Conservation (phyloP, 2,888 invertebrate species). For the Electrophaes corylata region DNA sequence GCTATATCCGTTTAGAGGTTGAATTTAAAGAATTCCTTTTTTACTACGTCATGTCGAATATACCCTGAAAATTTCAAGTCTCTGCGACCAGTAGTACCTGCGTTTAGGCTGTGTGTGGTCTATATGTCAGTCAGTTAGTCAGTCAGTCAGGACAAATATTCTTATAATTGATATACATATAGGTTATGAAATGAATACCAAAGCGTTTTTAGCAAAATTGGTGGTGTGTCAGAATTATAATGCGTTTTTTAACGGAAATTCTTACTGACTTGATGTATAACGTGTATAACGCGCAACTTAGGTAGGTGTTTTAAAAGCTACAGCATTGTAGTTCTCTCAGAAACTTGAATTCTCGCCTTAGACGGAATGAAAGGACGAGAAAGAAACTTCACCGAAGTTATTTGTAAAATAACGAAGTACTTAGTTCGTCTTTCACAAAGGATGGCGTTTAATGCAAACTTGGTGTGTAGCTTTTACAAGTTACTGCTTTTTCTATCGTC, state of each 20-base stretch:
- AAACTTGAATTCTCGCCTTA: slow-evolving; percentile 45
- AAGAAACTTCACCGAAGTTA: slow-evolving; percentile 53
- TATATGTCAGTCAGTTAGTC: too few relatives aligned
- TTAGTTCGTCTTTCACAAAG: slow-evolving; percentile 49
- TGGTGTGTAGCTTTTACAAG: slow-evolving; percentile 43
- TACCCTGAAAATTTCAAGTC: too few relatives aligned
- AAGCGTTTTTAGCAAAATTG: background rate
- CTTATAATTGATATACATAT: too few relatives aligned
- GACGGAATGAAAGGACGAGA: slow-evolving; percentile 51
- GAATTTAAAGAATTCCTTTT: too few relatives aligned
- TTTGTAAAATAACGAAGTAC: slow-evolving; percentile 49
- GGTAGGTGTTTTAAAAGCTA: slow-evolving; percentile 27
- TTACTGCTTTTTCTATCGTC: slow-evolving; percentile 40
- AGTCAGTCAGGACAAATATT: too few relatives aligned
- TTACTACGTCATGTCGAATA: too few relatives aligned
- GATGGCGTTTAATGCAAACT: slow-evolving; percentile 53
- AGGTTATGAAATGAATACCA: slow-evolving; percentile 1
- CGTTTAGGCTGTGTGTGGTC: too few relatives aligned
- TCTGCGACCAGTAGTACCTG: too few relatives aligned
- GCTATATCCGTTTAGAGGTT: too few relatives aligned
- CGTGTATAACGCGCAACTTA: slow-evolving; percentile 6
- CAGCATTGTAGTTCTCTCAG: slow-evolving; percentile 38
- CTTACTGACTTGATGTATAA: slow-evolving; percentile 7
- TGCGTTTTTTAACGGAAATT: slow-evolving; percentile 9
- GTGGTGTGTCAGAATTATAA: slow-evolving; percentile 2